Evolutionary conservation across 1,140 invertebrate genomes (phyloP), one percentile per base, ranked within the genome.

Genomic region (Liolophura sinensis): DNA sequence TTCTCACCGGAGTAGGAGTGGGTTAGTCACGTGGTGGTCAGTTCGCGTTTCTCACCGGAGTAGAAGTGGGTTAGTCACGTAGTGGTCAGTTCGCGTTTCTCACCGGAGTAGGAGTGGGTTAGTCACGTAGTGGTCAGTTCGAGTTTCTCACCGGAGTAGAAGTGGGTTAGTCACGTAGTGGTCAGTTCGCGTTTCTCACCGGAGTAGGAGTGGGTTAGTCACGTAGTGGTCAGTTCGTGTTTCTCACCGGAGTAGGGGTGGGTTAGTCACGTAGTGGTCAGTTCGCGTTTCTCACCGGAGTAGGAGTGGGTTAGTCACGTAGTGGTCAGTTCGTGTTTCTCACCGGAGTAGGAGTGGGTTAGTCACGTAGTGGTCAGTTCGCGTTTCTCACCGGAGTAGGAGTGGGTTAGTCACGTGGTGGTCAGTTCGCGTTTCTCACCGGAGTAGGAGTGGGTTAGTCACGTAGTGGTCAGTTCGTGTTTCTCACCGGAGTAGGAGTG

Each of bases 331-430:
- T 46, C 62, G 46, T 52, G 40, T 22, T 24, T 62, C 61, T 15
- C 46, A 47, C 50, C 47, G 62, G 11, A 47, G 60, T 22, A 74
- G 24, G 31, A 40, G 31, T 40, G 31, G 9, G 31, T 40, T 47
- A 46, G 15, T 46, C 59, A 60, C 11, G 48, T 47, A 40, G 15
- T 46, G 27, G 9, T 40, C 25, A 24, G 46, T 47, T 46, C 62
- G 46, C 50, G 40, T 22, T 24, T 62, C 61, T 15, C 46, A 47
- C 50, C 47, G 62, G 11, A 47, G 60, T 22, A 74, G 80, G 16
- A 69, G 69, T 25, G 16, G 58, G 18, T 12, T 58, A 18, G 20
- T 60, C 49, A 63, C 20, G 40, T 62, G 1, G 25, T 52, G 27
- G 1, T 55, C 51, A 60, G 47, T 50, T n/a, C 18, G 25, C 12